Evolutionary conservation across 2,888 invertebrate species (phyloP), one percentile per base, ranked within the genome.

Genomic region (Thereva nobilitata): DNA sequence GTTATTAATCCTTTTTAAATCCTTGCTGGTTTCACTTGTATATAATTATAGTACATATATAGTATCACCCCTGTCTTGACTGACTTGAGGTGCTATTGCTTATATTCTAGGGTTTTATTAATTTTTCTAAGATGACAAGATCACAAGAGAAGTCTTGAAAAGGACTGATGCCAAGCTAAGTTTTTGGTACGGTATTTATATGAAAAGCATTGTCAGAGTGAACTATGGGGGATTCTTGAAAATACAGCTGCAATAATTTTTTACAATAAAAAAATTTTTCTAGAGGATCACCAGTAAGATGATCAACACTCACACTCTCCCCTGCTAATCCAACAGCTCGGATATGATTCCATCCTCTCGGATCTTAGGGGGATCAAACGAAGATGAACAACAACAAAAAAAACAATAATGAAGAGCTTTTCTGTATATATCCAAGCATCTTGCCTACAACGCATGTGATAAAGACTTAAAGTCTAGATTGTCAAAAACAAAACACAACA

Each of bases 121-220:
- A 23, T 41, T 42, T 50, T 49, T 7, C 5, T 5, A 8, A 10
- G 41, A 35, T 50, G 12, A 40, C 40, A 66, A 8, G 65, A 67
- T 64, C 64, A 64, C 52, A 67, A 63, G 66, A 66, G 45, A 64
- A 63, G 64, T 67, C 65, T 63, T 59, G 63, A 57, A 66, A 69
- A 67, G 69, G 67, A 69, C 69, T 69, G 69, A 69, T 69, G 54
- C 49, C 56, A 35, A 66, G 59, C 52, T 66, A 64, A 53, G 45
- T 64, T 66, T 67, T 66, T 40, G 53, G 63, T 59, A 56, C 57
- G 55, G 56, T 69, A 69, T 69, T 69, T 69, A 69, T 69, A 69
- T 67, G 69, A 67, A 69, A 69, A 69, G 57, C 49, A 67, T 41
- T 68, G 55, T 42, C 23, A 55, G 10, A n/a, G 23, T 23, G 40